Conservation (phyloP, 2,797 vertebrate species). For the Botia kubotai region DNA sequence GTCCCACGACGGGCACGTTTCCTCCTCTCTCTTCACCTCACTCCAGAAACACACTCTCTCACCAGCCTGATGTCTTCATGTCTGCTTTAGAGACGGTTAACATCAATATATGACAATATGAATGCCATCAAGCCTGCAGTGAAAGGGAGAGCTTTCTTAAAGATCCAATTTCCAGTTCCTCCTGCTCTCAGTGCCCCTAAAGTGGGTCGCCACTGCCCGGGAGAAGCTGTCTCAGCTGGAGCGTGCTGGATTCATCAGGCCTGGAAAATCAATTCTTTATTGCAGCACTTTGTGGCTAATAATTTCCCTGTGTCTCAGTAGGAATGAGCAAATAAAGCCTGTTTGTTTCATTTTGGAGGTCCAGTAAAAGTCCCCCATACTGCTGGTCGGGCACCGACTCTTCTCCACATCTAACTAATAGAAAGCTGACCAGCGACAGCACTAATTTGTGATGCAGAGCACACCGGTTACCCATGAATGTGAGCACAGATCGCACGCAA, state of each 20-base stretch:
- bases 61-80: slow-evolving; percentile 65
- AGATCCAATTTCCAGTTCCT: slow-evolving; percentile 69
- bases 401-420: slow-evolving; percentile 47
- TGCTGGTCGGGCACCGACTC: slow-evolving; percentile 45
- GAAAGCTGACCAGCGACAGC: slow-evolving; percentile 54
- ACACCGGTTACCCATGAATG: slow-evolving; percentile 48
- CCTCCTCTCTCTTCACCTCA: slow-evolving; percentile 33
- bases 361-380: slow-evolving; percentile 68
- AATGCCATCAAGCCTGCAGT: slow-evolving; percentile 68
- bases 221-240: slow-evolving; percentile 71
- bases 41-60: slow-evolving; percentile 37
- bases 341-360: slow-evolving; percentile 69
- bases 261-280: slow-evolving; percentile 74
- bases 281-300: slow-evolving; percentile 74
- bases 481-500: not conserved
- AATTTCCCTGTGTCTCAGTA: slow-evolving; percentile 71
- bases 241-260: slow-evolving; percentile 75
- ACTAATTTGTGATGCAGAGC: slow-evolving; percentile 43
- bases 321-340: slow-evolving; percentile 73
- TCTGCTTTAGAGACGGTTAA: slow-evolving; percentile 63
- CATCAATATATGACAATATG: slow-evolving; percentile 68
- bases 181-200: slow-evolving; percentile 59
- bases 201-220: slow-evolving; percentile 61
- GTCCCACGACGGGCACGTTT: slow-evolving; percentile 10
- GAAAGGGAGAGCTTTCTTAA: slow-evolving; percentile 65